These are phyloP conservation scores for Schmidtea mediterranea DNA, from an alignment of 1,140 invertebrate genomes.

Conservation along the genomic window DNA sequence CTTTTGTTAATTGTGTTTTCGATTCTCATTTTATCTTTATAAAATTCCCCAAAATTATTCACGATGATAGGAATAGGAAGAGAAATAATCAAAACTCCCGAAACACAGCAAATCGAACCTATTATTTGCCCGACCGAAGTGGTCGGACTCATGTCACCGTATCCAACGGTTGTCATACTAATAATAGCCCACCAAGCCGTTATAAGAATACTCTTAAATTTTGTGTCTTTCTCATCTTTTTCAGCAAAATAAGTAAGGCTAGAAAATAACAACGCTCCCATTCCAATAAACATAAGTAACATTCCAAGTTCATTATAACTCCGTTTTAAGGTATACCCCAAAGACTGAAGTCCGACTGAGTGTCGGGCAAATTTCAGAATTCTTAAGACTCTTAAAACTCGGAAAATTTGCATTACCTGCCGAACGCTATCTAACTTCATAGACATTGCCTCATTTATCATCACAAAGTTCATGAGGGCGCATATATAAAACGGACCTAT, in stretches of 20 bases:
- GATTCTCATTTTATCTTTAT: slow-evolving; percentile 6
- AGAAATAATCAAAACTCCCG: slow-evolving; percentile 14
- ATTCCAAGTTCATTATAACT: slow-evolving; percentile 4
- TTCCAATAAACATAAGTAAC: slow-evolving; percentile 2
- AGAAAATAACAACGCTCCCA: background rate
- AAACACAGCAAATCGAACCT: slow-evolving; percentile 9
- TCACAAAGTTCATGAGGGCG: background rate
- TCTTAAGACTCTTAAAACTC: slow-evolving; percentile 9
- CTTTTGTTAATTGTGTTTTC: slow-evolving; percentile 6
- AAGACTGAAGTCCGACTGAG: slow-evolving; percentile 1
- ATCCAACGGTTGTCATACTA: slow-evolving; percentile 21
- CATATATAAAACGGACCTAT: slow-evolving; percentile 9
- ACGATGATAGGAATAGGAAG: slow-evolving; percentile 19
- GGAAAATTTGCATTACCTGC: slow-evolving; percentile 8
- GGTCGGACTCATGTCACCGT: slow-evolving; percentile 32
- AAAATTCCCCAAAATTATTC: slow-evolving; percentile 6
- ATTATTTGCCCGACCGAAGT: slow-evolving; percentile 9
- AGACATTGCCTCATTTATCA: background rate
- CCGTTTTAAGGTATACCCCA: slow-evolving; percentile 1
- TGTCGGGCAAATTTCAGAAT: slow-evolving; percentile 7
- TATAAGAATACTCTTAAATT: slow-evolving; percentile 12
- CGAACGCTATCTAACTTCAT: slow-evolving; percentile 6
- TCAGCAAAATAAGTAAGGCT: slow-evolving; percentile 15
- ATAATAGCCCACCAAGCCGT: slow-evolving; percentile 21
- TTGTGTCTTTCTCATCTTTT: slow-evolving; percentile 13